These are phyloP conservation scores for Orussus abietinus DNA, from an alignment of 1,140 invertebrate genomes.

Conservation along the genomic window DNA sequence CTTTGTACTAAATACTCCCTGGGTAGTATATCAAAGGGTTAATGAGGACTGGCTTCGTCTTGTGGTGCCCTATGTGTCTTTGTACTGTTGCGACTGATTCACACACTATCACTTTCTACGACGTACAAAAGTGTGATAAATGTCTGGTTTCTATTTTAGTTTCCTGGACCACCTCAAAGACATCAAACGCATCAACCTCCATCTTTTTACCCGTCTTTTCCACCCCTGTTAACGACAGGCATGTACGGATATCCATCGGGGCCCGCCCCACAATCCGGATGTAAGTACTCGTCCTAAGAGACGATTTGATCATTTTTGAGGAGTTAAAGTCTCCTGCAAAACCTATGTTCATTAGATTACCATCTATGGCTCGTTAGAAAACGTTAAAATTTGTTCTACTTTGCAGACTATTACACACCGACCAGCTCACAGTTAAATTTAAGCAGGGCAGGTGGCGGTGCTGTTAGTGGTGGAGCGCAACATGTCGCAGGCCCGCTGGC, in stretches of 20 bases:
- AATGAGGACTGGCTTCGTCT: too few relatives aligned
- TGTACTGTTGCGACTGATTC: too few relatives aligned
- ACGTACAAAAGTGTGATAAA: slow-evolving; percentile 13
- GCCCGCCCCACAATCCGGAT: slow-evolving; percentile 25
- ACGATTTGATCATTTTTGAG: too few relatives aligned
- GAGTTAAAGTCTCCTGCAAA: too few relatives aligned
- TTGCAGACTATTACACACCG: slow-evolving; percentile 22
- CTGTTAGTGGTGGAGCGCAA: slow-evolving; percentile 37
- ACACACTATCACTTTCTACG: slow-evolving; percentile 1
- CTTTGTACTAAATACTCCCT: too few relatives aligned
- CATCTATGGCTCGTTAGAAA: too few relatives aligned
- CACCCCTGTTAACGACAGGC: slow-evolving; percentile 24
- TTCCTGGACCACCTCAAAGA: slow-evolving; percentile 30
- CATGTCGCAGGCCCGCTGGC: slow-evolving; percentile 39
- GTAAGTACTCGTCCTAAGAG: slow-evolving; percentile 34
- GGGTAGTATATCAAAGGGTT: too few relatives aligned
- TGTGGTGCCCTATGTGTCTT: too few relatives aligned
- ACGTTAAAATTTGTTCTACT: too few relatives aligned
- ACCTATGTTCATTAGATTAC: too few relatives aligned
- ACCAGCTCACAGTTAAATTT: slow-evolving; percentile 32
- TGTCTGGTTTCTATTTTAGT: slow-evolving; percentile 29
- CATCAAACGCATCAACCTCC: slow-evolving; percentile 40
- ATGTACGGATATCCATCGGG: slow-evolving; percentile 27
- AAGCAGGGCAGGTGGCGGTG: slow-evolving; percentile 33
- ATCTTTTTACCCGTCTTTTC: slow-evolving; percentile 30